Base-by-base conservation (phyloP, 2,888 invertebrate species). In the Tuta absoluta region DNA sequence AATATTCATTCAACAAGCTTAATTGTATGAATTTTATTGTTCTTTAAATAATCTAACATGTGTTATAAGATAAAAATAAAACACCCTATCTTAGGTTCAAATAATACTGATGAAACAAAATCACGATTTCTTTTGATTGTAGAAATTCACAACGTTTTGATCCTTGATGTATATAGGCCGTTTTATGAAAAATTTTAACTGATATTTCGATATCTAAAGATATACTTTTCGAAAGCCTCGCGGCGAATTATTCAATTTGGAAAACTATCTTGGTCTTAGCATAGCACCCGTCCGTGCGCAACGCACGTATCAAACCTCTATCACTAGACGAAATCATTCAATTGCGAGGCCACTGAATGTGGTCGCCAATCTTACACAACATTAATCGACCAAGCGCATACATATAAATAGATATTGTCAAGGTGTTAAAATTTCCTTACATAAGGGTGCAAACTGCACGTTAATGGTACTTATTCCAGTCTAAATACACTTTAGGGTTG, bases 211-310 rank as follows among this genome's bases (percentile, higher is more conserved):
- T 17, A 28, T 14, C 24, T 12, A 17, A 28, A 11, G 24, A n/a
- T 17, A 56, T 23, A 14, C 11, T 14, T 33, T 33, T 28, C 1
- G n/a, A 56, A 17, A 56, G 24, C 24, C 1, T 56, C 24, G 33
- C 56, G 28, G n/a, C 56, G 66, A 71, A 71, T 67, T 67, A 71
- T 70, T 67, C 67, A 63, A 74, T 72, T 67, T 76, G 73, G 71
- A 78, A 80, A 79, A 75, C 77, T 84, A 82, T 81, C 78, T 87
- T 87, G 87, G 86, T 88, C 87, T 83, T 85, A 82, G 78, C 85
- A 77, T 85, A 87, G 87, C 87, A 87, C 87, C 87, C 80, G 79
- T 77, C 81, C 62, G 57, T 63, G 67, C 68, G 64, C 68, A 69
- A 68, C 72, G 60, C 60, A 45, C n/a, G 28, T 45, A 14, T 17